Evolutionary conservation across 2,113 vertebrate species (phyloP).

Genomic region (Leptocoma aspasia): DNA sequence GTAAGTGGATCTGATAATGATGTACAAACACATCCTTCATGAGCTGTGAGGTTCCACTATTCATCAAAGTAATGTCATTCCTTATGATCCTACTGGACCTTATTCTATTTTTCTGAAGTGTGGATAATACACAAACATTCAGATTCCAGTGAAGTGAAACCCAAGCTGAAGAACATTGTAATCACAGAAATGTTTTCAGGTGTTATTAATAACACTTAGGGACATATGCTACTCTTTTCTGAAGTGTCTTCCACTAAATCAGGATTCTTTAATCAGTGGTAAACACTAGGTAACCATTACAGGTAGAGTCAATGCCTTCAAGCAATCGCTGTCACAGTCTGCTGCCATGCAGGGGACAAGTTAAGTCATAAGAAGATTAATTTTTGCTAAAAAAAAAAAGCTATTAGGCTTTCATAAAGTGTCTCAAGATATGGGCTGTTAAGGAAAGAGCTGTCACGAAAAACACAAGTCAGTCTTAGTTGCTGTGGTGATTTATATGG

Average conservation of each 20-base stretch:
- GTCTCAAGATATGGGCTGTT: background rate
- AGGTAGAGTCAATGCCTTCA: background rate
- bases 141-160: background rate
- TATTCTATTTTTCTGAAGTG: background rate
- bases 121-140: background rate
- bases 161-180: background rate
- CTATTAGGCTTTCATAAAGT: background rate
- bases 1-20: background rate
- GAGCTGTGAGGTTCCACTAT: background rate
- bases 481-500: background rate
- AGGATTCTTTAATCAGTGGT: background rate
- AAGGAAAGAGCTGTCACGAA: background rate
- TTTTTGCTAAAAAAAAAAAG: background rate
- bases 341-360: background rate
- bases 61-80: background rate
- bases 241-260: background rate
- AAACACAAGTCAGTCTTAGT: background rate
- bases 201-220: background rate
- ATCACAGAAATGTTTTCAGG: background rate
- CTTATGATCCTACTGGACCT: background rate
- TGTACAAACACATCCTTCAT: background rate
- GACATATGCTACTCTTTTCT: background rate
- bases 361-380: background rate
- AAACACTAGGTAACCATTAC: background rate
- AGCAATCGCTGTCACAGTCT: accelerated